Base-by-base conservation (phyloP, 2,113 vertebrate species). In the Sylvicapra grimmia region DNA sequence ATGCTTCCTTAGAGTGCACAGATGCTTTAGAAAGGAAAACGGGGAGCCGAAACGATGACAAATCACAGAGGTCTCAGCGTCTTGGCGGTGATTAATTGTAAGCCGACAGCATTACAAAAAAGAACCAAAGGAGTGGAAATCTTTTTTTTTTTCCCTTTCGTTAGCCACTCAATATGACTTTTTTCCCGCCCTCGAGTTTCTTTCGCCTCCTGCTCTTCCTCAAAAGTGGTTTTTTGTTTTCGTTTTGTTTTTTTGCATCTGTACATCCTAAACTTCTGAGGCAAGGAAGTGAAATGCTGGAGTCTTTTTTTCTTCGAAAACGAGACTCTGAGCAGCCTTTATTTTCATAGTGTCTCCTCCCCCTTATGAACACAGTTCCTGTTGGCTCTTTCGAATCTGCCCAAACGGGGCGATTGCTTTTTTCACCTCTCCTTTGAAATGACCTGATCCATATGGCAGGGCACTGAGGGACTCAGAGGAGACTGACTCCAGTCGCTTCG, bases 1-100 rank as follows among this genome's bases (percentile, higher is more conserved):
- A 3, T 40, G 3, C 59, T 77, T 21, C 8, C 58, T 18, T 0
- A 14, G 54, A 4, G 29, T 0, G 36, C 6, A 3, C 72, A 25
- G 65, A 3, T n/a, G 61, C 77, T 53, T n/a, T 6, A 15, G 51
- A 13, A 49, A 54, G 36, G 19, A 75, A 40, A 53, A n/a, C 44
- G 21, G 49, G 27, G 4, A 36, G 51, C 54, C 19, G 4, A 29
- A 33, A 53, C 58, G 16, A 2, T 10, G 12, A 16, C 31, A 58
- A 21, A 53, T 16, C 51, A 13, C 44, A 19, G 1, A 19, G 75
- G 33, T 86, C 36, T 5, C 6, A 18, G 9, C 6, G 44, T 27
- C 58, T 10, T 27, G n/a, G 6, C 2, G 33, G 11, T 51, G 89
- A 36, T 44, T 49, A 13, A 10, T 77, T 13, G 79, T 21, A 58